Base-by-base conservation (phyloP, 1,140 invertebrate genomes). In the Drosophila setifemur region DNA sequence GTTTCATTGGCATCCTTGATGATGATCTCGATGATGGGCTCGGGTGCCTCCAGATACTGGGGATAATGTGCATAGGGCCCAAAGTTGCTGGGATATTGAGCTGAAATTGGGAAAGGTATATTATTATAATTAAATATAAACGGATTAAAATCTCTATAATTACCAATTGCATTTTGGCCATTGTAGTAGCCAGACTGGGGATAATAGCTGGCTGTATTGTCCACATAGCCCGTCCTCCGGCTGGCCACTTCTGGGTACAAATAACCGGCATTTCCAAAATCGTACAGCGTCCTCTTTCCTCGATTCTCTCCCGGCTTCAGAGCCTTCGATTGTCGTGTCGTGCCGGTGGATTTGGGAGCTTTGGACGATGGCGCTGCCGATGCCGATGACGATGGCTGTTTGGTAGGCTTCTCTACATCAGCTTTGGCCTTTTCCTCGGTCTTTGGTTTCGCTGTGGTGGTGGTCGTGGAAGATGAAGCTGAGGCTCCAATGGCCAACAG, bases 1-100 rank as follows among this genome's bases (percentile, higher is more conserved):
- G 95, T 93, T 70, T 96, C 95, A 86, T 97, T 97, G 0, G 95
- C 96, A 90, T 97, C 96, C 82, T 96, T 96, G 43, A 97, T 96
- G 48, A 97, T 97, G 64, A 97, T 97, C 91, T 97, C 96, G 58
- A 97, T 97, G 39, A 97, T 97, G 8, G 96, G 96, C 86, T 97
- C 96, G 0, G 96, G 96, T 50, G 95, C 95, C 69, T 95, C 94
- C 5, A 93, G 91, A 77, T 96, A 95, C 54, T 95, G 93, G 4
- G 92, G 92, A 60, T 92, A 88, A 0, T 71, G 67, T 0, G 47
- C 43, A 48, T 87, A 89, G 4, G 43, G 18, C 1, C 67, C 69
- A 52, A 69, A 85, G 28, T 43, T 60, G 25, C 50, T 49, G 1
- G 87, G 72, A 61, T 81, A 90, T 60, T 89, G 88, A 47, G 70